phyloP scores from a whole-genome alignment of 1,140 invertebrate genomes.

The Papilio machaon region DNA sequence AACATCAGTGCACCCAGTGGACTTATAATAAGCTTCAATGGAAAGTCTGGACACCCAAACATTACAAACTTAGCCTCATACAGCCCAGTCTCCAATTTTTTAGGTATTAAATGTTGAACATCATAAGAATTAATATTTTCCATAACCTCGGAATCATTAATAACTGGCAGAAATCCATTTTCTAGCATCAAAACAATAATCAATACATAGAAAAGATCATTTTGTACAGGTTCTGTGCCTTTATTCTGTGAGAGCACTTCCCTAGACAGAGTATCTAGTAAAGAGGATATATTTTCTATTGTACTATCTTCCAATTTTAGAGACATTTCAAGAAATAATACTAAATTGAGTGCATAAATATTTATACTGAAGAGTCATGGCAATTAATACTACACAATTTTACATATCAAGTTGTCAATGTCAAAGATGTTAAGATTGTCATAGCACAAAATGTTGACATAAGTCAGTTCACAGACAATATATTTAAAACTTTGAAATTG shows the following conservation, averaged over 20 bases:
- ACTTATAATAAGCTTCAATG: constrained; percentile 63
- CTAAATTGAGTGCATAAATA: background rate
- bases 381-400: constrained; percentile 17
- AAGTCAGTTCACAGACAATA: constrained; percentile 1
- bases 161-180: constrained; percentile 62
- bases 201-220: constrained; percentile 64
- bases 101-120: constrained; percentile 48
- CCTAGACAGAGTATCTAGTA: constrained; percentile 56
- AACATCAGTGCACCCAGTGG: constrained; percentile 58
- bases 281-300: constrained; percentile 53
- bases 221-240: constrained; percentile 55
- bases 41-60: constrained; percentile 53
- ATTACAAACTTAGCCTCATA: constrained; percentile 63
- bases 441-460: background rate
- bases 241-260: constrained; percentile 49
- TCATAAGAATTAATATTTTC: constrained; percentile 44
- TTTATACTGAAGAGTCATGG: constrained; percentile 6
- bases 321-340: constrained; percentile 51
- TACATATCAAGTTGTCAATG: constrained; percentile 38
- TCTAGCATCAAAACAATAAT: constrained; percentile 65
- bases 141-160: constrained; percentile 43
- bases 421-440: constrained; percentile 7
- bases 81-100: constrained; percentile 51
- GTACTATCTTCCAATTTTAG: constrained; percentile 64
- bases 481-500: background rate